A percentile compares a stretch with the other conserved stretches of the same genome.
Evolutionary conservation across 2,888 invertebrate genomes (phyloP).

Genomic region (Pachymerium ferrugineum): DNA sequence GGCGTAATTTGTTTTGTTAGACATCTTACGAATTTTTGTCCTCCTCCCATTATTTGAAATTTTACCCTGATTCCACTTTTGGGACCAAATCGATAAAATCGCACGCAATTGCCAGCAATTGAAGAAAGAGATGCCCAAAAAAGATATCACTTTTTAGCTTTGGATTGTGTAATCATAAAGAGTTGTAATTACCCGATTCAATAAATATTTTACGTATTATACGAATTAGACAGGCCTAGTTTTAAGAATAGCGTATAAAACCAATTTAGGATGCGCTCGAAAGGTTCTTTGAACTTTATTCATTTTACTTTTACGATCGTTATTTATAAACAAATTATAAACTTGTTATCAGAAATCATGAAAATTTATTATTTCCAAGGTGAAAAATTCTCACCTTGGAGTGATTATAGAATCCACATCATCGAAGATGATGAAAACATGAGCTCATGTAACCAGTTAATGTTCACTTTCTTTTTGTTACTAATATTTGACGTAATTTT

Average conservation of each 20-base stretch:
- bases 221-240: not conserved
- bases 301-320: not conserved
- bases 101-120: not conserved
- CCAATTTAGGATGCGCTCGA: not conserved
- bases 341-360: not conserved
- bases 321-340: not conserved
- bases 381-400: slow-evolving; percentile 17
- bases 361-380: slow-evolving; percentile 11
- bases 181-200: too few species aligned
- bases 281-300: slow-evolving; percentile 10
- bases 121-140: not conserved
- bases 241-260: not conserved
- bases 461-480: not conserved
- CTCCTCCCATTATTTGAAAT: not conserved
- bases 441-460: not conserved
- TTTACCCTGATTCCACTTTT: not conserved
- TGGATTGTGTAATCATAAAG: too few species aligned
- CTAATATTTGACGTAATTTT: not conserved
- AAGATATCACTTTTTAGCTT: too few species aligned
- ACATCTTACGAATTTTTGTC: not conserved
- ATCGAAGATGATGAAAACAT: slow-evolving; percentile 2
- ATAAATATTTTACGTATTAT: too few species aligned
- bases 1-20: not conserved
- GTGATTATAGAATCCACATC: slow-evolving; percentile 1
- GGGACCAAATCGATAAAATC: not conserved